These are phyloP conservation scores for Griposia aprilina DNA, from an alignment of 2,888 invertebrate species.

Conservation along the genomic window DNA sequence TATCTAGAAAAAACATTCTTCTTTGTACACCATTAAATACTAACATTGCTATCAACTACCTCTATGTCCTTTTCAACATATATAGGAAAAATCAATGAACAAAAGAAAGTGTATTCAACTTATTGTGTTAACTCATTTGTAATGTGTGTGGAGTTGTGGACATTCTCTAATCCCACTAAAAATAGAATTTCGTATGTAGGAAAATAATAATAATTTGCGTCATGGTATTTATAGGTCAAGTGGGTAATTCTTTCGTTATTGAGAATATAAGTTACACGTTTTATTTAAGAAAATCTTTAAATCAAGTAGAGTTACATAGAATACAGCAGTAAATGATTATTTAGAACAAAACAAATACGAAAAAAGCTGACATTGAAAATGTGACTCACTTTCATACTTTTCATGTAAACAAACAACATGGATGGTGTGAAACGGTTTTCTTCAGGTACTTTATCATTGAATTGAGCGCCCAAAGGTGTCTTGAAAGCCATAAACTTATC, in stretches of 20 bases:
- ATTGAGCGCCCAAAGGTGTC: conserved; percentile 96
- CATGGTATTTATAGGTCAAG: conserved; percentile 35
- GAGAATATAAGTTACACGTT: neutral
- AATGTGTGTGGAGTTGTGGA: conserved; percentile 30
- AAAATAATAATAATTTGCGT: conserved; percentile 48
- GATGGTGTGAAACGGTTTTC: conserved; percentile 95
- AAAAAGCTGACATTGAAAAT: conserved; percentile 37
- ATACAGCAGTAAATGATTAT: neutral
- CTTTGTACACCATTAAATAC: neutral
- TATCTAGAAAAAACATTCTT: conserved; percentile 87
- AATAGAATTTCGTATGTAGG: conserved; percentile 65
- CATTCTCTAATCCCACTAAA: conserved; percentile 40
- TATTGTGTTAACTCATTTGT: conserved; percentile 31
- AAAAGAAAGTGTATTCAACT: conserved; percentile 2
- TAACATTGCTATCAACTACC: neutral
- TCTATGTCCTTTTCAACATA: neutral
- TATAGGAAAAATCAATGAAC: neutral
- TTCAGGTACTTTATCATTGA: conserved; percentile 96
- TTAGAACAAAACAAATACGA: conserved; percentile 26
- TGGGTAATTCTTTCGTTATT: neutral
- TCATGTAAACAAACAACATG: conserved; percentile 96
- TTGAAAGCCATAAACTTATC: conserved; percentile 98
- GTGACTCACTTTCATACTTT: conserved; percentile 92
- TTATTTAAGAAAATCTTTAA: neutral
- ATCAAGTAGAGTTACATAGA: neutral